These are phyloP conservation scores for Gallinago jamesoni DNA, from an alignment of 2,113 vertebrate species.

Conservation along the genomic window DNA sequence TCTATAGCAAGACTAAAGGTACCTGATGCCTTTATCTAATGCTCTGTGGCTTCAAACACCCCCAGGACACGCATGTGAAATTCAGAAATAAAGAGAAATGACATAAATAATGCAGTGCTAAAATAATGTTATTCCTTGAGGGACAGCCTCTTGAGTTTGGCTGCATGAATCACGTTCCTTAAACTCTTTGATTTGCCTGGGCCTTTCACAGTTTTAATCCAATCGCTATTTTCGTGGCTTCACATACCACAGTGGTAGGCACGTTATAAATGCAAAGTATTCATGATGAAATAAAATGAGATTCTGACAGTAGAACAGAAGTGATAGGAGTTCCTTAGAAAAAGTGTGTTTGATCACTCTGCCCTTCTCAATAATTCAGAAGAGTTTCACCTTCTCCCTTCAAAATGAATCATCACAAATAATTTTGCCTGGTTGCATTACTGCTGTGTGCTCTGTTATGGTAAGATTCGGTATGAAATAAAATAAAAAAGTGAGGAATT, in stretches of 20 bases:
- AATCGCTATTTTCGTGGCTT: neutral
- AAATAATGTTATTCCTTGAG: neutral
- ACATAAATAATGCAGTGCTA: neutral
- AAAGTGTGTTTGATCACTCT: neutral
- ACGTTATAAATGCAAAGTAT: neutral
- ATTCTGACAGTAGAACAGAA: slow-evolving; percentile 16
- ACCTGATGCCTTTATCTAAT: neutral
- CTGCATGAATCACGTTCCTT: neutral
- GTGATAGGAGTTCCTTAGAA: neutral
- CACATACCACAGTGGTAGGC: neutral
- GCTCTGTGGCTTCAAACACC: neutral
- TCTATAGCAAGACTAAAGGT: neutral
- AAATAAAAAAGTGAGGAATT: neutral
- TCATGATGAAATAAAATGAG: slow-evolving; percentile 2
- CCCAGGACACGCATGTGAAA: neutral
- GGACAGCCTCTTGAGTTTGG: neutral
- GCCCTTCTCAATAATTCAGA: neutral
- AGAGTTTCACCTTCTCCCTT: neutral
- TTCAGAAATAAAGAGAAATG: neutral
- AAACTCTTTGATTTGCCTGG: slow-evolving; percentile 1
- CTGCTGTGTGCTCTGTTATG: neutral
- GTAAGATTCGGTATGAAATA: neutral
- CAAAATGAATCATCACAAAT: neutral
- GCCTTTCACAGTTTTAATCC: slow-evolving; percentile 8
- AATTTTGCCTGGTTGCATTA: neutral